Evolutionary conservation across 2,797 vertebrate genomes (phyloP).

Genomic region (Takifugu ocellatus): DNA sequence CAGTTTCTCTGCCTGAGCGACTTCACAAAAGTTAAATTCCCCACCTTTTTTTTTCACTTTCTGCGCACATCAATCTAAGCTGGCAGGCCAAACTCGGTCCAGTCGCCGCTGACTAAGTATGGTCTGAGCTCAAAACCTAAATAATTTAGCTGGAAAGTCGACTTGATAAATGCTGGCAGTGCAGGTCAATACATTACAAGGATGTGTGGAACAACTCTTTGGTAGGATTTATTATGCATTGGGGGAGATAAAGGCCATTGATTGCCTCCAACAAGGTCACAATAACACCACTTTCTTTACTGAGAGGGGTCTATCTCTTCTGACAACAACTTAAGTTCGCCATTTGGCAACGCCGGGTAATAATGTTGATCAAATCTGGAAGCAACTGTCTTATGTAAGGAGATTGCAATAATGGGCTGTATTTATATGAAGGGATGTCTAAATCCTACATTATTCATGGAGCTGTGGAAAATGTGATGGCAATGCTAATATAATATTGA

Average conservation of each 20-base stretch:
- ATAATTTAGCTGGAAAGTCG: conserved; percentile 79
- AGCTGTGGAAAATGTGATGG: conserved; percentile 70
- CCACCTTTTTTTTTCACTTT: conserved; percentile 34
- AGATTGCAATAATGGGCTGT: conserved; percentile 61
- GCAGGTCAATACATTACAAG: conserved; percentile 77
- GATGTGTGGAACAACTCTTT: conserved; percentile 71
- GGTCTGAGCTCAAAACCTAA: conserved; percentile 73
- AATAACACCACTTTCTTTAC: conserved; percentile 63
- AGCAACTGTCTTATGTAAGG: conserved; percentile 60
- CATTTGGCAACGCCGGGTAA: conserved; percentile 54
- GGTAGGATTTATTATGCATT: conserved; percentile 78
- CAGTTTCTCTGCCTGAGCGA: conserved; percentile 20
- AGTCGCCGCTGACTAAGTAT: conserved; percentile 69
- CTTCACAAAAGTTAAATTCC: conserved; percentile 50
- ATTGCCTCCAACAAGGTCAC: conserved; percentile 78
- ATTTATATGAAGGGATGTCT: conserved; percentile 72
- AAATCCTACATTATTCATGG: conserved; percentile 76
- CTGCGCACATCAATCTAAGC: conserved; percentile 59
- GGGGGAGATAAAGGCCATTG: conserved; percentile 79
- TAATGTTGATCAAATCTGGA: conserved; percentile 70
- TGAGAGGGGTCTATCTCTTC: conserved; percentile 59
- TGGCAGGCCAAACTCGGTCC: conserved; percentile 52
- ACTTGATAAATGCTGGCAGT: conserved; percentile 77
- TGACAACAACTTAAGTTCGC: conserved; percentile 64
- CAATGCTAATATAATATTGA: conserved; percentile 77